Evolutionary conservation across 1,140 invertebrate species (phyloP), one percentile per base, ranked within the genome.

Genomic region (Planococcus citri): DNA sequence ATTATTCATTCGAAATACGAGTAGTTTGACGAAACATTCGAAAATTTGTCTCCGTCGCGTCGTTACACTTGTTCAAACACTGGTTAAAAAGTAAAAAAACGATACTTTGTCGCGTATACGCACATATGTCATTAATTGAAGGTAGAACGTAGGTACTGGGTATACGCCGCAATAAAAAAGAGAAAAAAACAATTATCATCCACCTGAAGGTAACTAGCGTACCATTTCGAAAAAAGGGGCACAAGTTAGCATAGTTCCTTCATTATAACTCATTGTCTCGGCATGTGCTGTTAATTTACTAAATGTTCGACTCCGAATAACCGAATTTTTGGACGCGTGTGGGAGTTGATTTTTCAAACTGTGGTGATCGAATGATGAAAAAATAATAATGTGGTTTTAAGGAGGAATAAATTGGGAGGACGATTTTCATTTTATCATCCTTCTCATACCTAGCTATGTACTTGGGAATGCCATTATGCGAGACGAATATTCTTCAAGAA

Each of bases 31-130:
- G 41, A 51, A 51, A 20, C 41, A 20, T 17, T 51, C 2, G 17
- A 33, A 33, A 51, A 51, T 51, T 51, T 51, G 4, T 51, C 41
- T n/a, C n/a, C n/a, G n/a, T n/a, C n/a, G n/a, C 41, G 17, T n/a
- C n/a, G 41, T 51, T 51, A 51, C 41, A 51, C 41, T 51, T 51
- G 41, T 51, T 51, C 41, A 51, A 51, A 51, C 41, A 33, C 12
- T 33, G 2, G 12, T 20, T 20, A 17, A 51, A 51, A n/a, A 9
- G n/a, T n/a, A n/a, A n/a, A 14, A 3, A 51, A 20, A n/a, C 41
- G n/a, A 37, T 51, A 51, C 41, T 17, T 51, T 51, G 41, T 51
- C 41, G 17, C 41, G n/a, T n/a, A 20, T 51, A 51, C 41, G 41
- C 41, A 51, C 41, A 51, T 51, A 51, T 51, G 41, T 51, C 41